A percentile compares a stretch with the other conserved stretches of the same genome.
Evolutionary conservation across 2,888 invertebrate species (phyloP).

Genomic region (Nephrotoma appendiculata): DNA sequence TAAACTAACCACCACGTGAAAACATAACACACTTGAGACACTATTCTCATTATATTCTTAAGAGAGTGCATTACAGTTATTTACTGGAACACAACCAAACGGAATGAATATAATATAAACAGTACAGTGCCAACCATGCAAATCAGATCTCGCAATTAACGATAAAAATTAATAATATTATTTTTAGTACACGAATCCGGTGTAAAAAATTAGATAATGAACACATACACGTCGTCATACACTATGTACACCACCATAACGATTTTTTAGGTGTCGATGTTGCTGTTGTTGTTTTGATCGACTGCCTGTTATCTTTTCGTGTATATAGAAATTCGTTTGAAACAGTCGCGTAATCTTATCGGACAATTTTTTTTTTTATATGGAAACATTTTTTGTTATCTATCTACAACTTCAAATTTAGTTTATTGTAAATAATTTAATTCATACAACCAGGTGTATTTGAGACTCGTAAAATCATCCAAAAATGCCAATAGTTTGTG

Average conservation of each 20-base stretch:
- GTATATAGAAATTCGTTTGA: neutral
- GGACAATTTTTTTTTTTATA: neutral
- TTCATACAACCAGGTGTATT: neutral
- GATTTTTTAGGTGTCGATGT: neutral
- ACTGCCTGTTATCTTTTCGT: neutral
- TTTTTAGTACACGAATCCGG: neutral
- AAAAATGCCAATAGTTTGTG: neutral
- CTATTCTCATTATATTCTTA: neutral
- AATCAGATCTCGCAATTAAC: neutral
- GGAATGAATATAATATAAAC: neutral
- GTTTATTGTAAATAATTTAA: neutral
- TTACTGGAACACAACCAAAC: neutral
- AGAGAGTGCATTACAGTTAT: neutral
- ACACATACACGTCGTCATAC: neutral
- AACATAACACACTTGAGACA: neutral
- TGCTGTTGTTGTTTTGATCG: neutral
- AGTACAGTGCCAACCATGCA: neutral
- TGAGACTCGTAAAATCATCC: neutral
- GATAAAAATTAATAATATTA: neutral
- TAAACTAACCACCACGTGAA: neutral
- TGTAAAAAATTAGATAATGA: neutral
- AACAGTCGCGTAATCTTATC: neutral
- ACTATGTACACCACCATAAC: neutral
- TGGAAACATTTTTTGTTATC: neutral
- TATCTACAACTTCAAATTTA: neutral